Evolutionary conservation across 2,113 vertebrate species (phyloP), one percentile per base, ranked within the genome.

Genomic region (Pachycephala philippinensis): DNA sequence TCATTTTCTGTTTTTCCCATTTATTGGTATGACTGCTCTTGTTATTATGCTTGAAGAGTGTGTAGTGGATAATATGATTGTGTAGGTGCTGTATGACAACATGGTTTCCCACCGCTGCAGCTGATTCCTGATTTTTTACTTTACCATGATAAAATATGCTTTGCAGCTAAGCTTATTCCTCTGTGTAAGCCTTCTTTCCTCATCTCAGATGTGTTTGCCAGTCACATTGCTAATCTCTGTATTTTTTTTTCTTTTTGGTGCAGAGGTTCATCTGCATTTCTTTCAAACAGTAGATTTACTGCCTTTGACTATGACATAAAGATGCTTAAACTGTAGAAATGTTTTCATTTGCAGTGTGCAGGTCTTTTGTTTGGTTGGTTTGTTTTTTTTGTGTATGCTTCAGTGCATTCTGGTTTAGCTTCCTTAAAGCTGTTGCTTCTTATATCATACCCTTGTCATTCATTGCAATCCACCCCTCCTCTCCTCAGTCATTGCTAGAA

Each of bases 181-280:
- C 97, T 96, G 94, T 96, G 92, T 98, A 96, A 97, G 92, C 95
- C 97, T 98, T 98, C 97, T 90, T 65, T 68, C 93, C 93, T 98
- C 97, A 98, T 98, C 97, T 97, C 97, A 95, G 97, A 98, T 97
- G 97, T 98, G 98, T 99, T 98, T 99, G 98, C 98, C 98, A 98
- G 98, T 98, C 98, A 98, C 98, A 98, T 99, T 98, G 98, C 98
- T 98, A 97, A 96, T 98, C 96, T 97, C 76, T 98, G 94, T 98
- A 96, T 97, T 97, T 97, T 97, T 94, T 93, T 97, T 95, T 97
- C 71, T 91, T 97, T 98, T 96, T 72, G 97, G 93, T 94, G 95
- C 94, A 97, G 97, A 97, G 89, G 95, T 96, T 98, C 98, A 98
- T 97, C 95, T 98, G 98, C 96, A 98, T 98, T 98, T 98, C 76